Evolutionary conservation across 92 coral and sea anemone genomes (phyloP), one percentile per base, ranked within the genome.

Genomic region (Muricea muricata): DNA sequence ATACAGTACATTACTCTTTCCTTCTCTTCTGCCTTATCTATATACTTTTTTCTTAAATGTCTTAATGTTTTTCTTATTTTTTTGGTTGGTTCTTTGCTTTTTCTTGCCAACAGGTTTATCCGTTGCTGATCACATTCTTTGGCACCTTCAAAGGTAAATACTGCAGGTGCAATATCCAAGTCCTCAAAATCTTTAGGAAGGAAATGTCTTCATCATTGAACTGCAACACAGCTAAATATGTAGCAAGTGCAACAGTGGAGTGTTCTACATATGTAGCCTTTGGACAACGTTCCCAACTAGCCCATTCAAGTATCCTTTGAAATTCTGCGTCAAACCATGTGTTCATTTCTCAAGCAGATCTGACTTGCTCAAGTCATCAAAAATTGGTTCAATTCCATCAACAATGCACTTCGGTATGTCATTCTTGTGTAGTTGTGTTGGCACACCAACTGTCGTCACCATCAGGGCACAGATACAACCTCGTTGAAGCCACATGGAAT

Each of bases 211-310:
- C n/a, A n/a, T n/a, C n/a, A n/a, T n/a, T n/a, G n/a, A n/a, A n/a
- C n/a, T n/a, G n/a, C n/a, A n/a, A n/a, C n/a, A n/a, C n/a, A n/a
- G n/a, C n/a, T n/a, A n/a, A n/a, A n/a, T n/a, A n/a, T n/a, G n/a
- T n/a, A n/a, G n/a, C n/a, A n/a, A n/a, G 17, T 48, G 50, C 50
- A 45, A 45, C 50, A 45, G 50, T 45, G 50, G 50, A 45, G 14
- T 45, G 50, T 45, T 45, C 50, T 17, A 45, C 50, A 9, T 45
- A 45, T 13, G 50, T 9, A 17, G 15, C 14, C 50, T 67, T 67
- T 8, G 76, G 14, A 34, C 76, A 69, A 29, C 76, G 20, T 10
- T 69, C 76, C 39, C 76, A 46, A 69, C 31, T 35, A 67, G 75
- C 45, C 40, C 40, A 67, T 25, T 67, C 45, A 67, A 31, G 37